These are phyloP conservation scores for Cephalotes varians DNA, from an alignment of 2,888 invertebrate species.

Conservation along the genomic window DNA sequence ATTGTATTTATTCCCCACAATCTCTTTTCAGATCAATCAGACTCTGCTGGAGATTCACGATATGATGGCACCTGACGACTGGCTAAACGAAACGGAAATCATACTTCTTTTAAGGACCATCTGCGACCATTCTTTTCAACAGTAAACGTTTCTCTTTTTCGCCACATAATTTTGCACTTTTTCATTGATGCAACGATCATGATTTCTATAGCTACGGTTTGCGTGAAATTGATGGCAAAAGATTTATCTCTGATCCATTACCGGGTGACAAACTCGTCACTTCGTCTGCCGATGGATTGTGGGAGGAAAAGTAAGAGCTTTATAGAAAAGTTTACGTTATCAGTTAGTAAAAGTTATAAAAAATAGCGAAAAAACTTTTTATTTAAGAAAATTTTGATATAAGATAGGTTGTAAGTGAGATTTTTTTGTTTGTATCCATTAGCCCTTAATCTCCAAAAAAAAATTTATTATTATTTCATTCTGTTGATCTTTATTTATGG, in stretches of 20 bases:
- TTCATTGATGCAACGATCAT: background rate
- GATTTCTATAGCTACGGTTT: constrained; percentile 77
- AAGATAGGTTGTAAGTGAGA: too few species aligned
- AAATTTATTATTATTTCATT: background rate
- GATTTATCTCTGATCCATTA: constrained; percentile 75
- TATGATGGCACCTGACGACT: constrained; percentile 63
- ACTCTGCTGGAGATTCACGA: constrained; percentile 77
- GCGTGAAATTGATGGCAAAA: constrained; percentile 76
- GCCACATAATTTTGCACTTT: background rate
- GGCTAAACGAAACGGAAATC: constrained; percentile 73
- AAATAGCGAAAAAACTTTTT: background rate
- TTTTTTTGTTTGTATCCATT: too few species aligned
- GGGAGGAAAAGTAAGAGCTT: constrained; percentile 76
- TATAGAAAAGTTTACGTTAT: background rate
- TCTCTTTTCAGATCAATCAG: constrained; percentile 78
- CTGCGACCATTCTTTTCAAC: constrained; percentile 78
- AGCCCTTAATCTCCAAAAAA: too few species aligned
- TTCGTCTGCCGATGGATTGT: constrained; percentile 77
- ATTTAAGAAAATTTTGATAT: background rate
- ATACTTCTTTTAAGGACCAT: constrained; percentile 72
- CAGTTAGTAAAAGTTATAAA: background rate
- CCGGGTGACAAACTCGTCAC: constrained; percentile 75
- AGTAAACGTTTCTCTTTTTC: constrained; percentile 68
- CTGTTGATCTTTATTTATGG: background rate
- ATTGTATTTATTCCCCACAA: background rate